Percentiles rank a stretch among this genome's conserved stretches.
phyloP scores from a whole-genome alignment of 1,140 invertebrate species.

The Zeugodacus cucurbitae region DNA sequence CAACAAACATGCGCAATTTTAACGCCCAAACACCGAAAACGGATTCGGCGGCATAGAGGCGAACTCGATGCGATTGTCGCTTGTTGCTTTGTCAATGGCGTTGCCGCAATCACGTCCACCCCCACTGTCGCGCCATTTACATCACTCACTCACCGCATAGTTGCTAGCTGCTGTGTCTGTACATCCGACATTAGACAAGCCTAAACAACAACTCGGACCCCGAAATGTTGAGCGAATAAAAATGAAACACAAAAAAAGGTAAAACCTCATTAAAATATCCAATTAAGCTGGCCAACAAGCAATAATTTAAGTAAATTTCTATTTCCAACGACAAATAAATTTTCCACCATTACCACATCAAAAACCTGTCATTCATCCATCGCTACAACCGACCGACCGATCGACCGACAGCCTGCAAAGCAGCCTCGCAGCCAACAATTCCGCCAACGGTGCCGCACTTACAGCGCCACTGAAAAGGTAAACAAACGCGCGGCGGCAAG shows the following conservation, averaged over 20 bases:
- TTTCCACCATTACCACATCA: slow-evolving; percentile 34
- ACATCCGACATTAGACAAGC: background rate
- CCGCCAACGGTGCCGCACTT: background rate
- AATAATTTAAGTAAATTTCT: slow-evolving; percentile 38
- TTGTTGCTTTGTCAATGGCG: background rate
- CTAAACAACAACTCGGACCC: background rate
- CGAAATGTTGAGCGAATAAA: background rate
- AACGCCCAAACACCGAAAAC: slow-evolving; percentile 13
- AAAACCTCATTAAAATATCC: slow-evolving; percentile 45
- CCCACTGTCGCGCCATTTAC: slow-evolving; percentile 9
- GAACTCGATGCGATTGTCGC: background rate
- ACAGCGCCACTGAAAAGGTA: background rate
- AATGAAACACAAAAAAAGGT: background rate
- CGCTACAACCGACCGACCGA: background rate
- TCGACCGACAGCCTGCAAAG: background rate
- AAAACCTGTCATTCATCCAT: slow-evolving; percentile 34
- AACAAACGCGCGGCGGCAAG: background rate
- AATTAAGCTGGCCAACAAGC: slow-evolving; percentile 41
- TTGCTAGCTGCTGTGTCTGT: background rate
- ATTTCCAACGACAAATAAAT: slow-evolving; percentile 37
- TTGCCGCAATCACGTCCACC: background rate
- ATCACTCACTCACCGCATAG: background rate
- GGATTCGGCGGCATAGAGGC: background rate
- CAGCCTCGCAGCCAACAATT: background rate
- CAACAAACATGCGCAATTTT: background rate